A percentile compares a stretch with the other conserved stretches of the same genome.
phyloP scores from a whole-genome alignment of 2,888 invertebrate genomes.

The Helleia helle region DNA sequence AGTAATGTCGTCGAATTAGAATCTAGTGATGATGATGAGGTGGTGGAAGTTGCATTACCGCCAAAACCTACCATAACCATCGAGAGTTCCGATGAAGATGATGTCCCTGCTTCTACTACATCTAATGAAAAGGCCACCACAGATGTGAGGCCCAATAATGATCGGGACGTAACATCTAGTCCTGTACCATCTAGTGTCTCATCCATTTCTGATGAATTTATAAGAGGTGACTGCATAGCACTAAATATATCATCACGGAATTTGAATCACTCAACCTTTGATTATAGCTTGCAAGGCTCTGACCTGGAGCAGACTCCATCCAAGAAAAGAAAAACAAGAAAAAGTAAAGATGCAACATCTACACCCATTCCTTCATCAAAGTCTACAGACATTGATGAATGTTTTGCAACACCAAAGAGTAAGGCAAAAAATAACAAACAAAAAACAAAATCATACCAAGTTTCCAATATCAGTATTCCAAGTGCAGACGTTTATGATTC shows the following conservation, averaged over 20 bases:
- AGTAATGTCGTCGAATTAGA: conserved; percentile 35
- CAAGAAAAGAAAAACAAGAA: conserved; percentile 58
- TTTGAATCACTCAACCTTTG: conserved; percentile 15
- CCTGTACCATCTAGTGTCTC: conserved; percentile 65
- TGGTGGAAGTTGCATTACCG: conserved; percentile 57
- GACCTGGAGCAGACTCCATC: conserved; percentile 51
- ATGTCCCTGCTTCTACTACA: conserved; percentile 26
- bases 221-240: conserved; percentile 62
- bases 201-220: conserved; percentile 66
- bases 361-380: conserved; percentile 33
- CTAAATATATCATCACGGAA: conserved; percentile 59
- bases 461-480: conserved; percentile 46
- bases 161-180: conserved; percentile 48
- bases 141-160: conserved; percentile 14
- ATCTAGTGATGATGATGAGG: conserved; percentile 63
- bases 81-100: conserved; percentile 64
- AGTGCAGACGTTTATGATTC: conserved; percentile 73
- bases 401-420: conserved; percentile 64
- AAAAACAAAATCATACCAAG: conserved; percentile 49
- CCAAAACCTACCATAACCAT: conserved; percentile 63
- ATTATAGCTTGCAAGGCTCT: conserved; percentile 29
- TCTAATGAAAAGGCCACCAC: conserved; percentile 22
- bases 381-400: conserved; percentile 34
- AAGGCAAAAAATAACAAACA: conserved; percentile 60
- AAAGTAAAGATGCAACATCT: conserved; percentile 46